These are phyloP conservation scores for Bombus waltoni DNA, from an alignment of 1,140 invertebrate genomes.

Conservation along the genomic window DNA sequence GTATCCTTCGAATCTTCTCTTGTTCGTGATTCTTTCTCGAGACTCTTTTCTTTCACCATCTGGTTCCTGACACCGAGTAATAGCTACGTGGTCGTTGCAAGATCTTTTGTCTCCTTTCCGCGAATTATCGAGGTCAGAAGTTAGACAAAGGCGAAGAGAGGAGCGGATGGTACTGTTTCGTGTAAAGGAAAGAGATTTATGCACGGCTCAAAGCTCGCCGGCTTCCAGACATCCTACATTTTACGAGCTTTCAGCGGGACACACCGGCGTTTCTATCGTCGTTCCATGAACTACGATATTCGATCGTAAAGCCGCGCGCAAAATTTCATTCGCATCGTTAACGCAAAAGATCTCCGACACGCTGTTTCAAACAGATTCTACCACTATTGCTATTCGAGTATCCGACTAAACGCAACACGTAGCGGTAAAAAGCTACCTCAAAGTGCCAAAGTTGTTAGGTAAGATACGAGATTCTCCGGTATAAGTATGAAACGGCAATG, in stretches of 20 bases:
- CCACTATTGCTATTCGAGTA: too few relatives aligned
- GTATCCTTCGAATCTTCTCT: background rate
- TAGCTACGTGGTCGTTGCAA: background rate
- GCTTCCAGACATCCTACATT: background rate
- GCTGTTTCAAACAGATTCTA: too few relatives aligned
- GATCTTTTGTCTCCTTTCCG: background rate
- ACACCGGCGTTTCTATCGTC: background rate
- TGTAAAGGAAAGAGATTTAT: background rate
- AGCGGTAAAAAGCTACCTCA: too few relatives aligned
- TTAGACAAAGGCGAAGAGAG: constrained; percentile 4
- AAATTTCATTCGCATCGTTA: too few relatives aligned
- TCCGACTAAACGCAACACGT: too few relatives aligned
- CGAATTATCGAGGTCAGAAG: background rate
- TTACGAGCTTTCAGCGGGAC: background rate
- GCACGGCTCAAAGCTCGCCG: background rate
- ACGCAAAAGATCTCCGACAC: too few relatives aligned
- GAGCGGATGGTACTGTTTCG: background rate
- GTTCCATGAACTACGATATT: background rate
- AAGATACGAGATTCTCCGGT: too few relatives aligned
- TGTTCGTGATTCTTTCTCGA: background rate
- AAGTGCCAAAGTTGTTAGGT: too few relatives aligned
- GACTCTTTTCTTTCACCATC: background rate
- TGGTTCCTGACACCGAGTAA: background rate
- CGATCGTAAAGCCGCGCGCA: background rate
- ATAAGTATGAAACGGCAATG: too few relatives aligned